Evolutionary conservation across 2,888 invertebrate species (phyloP).

Genomic region (Lymantria monacha): DNA sequence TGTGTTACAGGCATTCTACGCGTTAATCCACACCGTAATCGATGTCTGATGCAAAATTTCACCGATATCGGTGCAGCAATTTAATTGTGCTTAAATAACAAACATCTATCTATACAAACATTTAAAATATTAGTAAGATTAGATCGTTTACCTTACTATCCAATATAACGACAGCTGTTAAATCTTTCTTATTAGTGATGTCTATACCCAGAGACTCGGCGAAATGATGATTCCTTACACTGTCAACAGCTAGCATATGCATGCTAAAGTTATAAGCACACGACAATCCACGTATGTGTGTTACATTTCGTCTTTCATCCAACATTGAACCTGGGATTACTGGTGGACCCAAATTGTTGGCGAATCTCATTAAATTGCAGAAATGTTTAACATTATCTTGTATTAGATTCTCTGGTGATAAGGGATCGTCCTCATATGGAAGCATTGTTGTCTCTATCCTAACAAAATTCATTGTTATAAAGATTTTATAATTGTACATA

Average conservation of each 20-base stretch:
- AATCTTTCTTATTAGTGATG: constrained; percentile 80
- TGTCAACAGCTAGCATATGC: constrained; percentile 86
- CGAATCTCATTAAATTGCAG: constrained; percentile 65
- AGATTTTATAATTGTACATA: neutral
- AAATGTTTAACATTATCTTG: constrained; percentile 62
- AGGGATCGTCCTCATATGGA: constrained; percentile 71
- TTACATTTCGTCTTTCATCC: constrained; percentile 43
- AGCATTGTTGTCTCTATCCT: constrained; percentile 73
- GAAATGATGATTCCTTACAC: constrained; percentile 86
- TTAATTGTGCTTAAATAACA: no score
- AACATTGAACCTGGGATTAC: constrained; percentile 47
- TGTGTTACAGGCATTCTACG: no score
- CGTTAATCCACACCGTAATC: no score
- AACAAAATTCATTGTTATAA: constrained; percentile 10
- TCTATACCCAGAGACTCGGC: constrained; percentile 89
- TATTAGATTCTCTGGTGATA: constrained; percentile 78
- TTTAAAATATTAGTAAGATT: no score
- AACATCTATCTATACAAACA: no score
- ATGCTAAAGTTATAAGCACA: constrained; percentile 67
- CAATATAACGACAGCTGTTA: constrained; percentile 86
- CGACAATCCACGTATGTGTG: constrained; percentile 69
- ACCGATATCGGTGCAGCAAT: no score
- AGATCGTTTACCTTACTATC: constrained; percentile 83
- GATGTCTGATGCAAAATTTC: no score
- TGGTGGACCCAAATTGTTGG: constrained; percentile 59